phyloP scores from a whole-genome alignment of 35 echinoderm and acorn worm species.

The Anneissia japonica region DNA sequence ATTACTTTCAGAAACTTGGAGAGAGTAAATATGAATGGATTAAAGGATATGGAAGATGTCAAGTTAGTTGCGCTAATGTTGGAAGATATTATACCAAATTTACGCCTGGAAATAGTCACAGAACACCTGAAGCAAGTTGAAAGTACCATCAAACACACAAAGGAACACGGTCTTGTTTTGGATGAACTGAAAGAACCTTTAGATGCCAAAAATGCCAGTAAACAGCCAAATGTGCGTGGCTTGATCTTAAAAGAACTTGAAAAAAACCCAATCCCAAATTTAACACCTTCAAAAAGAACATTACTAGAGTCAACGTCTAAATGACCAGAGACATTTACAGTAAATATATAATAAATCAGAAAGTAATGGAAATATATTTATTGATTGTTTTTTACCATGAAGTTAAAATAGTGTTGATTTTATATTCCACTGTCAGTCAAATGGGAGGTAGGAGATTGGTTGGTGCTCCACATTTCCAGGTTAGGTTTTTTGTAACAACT shows the following conservation, averaged over 20 bases:
- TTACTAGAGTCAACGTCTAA: too few species aligned
- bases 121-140: conserved; percentile 19
- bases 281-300: neutral
- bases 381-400: too few species aligned
- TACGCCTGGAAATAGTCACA: conserved; percentile 39
- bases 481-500: too few species aligned
- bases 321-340: too few species aligned
- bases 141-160: neutral
- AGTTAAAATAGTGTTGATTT: too few species aligned
- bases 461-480: too few species aligned
- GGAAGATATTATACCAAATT: conserved; percentile 56
- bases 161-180: neutral
- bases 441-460: too few species aligned
- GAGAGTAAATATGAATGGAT: conserved; percentile 56
- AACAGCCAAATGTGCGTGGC: neutral
- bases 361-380: too few species aligned
- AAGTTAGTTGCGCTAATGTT: conserved; percentile 50
- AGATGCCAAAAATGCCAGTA: too few species aligned
- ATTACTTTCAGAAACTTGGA: conserved; percentile 55
- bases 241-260: neutral
- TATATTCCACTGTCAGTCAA: too few species aligned
- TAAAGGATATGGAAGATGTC: conserved; percentile 26
- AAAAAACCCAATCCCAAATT: neutral
- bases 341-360: too few species aligned
- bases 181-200: neutral